Conservation (phyloP, 2,888 invertebrate species). For the Dasysyrphus albostriatus region DNA sequence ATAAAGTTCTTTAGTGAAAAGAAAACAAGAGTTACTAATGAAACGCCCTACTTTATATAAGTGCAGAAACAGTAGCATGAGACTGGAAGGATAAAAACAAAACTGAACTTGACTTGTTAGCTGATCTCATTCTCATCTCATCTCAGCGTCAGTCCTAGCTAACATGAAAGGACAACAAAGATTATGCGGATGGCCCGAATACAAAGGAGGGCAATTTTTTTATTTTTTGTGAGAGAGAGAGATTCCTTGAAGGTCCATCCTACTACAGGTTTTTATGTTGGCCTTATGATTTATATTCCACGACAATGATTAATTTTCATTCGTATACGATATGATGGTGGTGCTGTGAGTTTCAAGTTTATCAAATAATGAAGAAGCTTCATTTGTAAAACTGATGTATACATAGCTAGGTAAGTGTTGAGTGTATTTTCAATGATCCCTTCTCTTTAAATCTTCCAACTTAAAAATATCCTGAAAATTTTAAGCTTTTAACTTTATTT, state of each 20-base stretch:
- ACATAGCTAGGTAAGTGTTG: no score
- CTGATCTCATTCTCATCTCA: not conserved
- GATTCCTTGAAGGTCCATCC: not conserved
- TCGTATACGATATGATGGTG: no score
- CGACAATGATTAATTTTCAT: slow-evolving; percentile 15
- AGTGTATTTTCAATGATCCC: no score
- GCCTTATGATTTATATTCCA: slow-evolving; percentile 16
- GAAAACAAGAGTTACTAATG: not conserved
- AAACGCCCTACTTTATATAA: not conserved
- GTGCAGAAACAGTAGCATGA: not conserved
- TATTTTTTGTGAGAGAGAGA: no score
- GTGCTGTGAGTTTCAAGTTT: not conserved
- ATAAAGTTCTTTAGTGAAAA: not conserved
- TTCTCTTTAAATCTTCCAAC: no score
- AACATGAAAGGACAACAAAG: not conserved
- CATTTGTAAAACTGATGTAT: no score
- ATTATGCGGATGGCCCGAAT: slow-evolving; percentile 21
- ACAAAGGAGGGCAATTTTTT: not conserved
- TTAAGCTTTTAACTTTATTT: no score
- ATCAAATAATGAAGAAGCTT: no score
- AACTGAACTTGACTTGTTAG: slow-evolving; percentile 14
- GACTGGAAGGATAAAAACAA: not conserved
- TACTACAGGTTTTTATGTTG: slow-evolving; percentile 14
- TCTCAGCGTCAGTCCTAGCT: not conserved
- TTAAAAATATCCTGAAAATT: no score